A percentile compares a stretch with the other conserved stretches of the same genome.
Conservation (phyloP, 2,797 vertebrate genomes). For the Sebastes ruberrimus region DNA sequence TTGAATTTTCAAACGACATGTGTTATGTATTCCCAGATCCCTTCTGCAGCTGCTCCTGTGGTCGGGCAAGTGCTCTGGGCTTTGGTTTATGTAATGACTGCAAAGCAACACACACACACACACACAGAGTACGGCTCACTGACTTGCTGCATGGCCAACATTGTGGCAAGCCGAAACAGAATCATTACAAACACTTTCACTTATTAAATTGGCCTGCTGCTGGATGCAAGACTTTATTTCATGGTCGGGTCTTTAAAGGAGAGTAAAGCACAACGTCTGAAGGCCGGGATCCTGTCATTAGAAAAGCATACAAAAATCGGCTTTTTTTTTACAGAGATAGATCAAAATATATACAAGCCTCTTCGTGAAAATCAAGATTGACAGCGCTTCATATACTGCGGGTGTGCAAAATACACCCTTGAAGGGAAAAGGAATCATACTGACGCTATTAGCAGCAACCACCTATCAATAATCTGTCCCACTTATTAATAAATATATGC, state of each 20-base stretch:
- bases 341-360: not conserved
- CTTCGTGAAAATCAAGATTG: not conserved
- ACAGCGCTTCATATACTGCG: not conserved
- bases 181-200: slow-evolving; percentile 64
- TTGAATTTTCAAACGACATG: slow-evolving; percentile 64
- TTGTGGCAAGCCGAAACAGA: slow-evolving; percentile 54
- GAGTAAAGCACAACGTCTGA: not conserved
- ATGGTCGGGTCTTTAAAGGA: slow-evolving; percentile 21
- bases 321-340: not conserved
- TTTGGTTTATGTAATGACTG: slow-evolving; percentile 77
- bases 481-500: not conserved
- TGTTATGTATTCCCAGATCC: slow-evolving; percentile 64
- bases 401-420: not conserved
- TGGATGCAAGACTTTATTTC: slow-evolving; percentile 53
- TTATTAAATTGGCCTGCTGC: slow-evolving; percentile 61
- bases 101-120: slow-evolving; percentile 54
- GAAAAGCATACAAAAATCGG: slow-evolving; percentile 3
- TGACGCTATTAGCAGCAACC: not conserved
- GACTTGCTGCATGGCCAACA: slow-evolving; percentile 57
- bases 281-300: not conserved
- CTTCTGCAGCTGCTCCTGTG: slow-evolving; percentile 74
- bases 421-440: not conserved
- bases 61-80: slow-evolving; percentile 67
- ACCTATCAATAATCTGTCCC: slow-evolving; percentile 1
- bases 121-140: slow-evolving; percentile 38